These are phyloP conservation scores for Leptinotarsa defecta DNA, from an alignment of 1,140 invertebrate species.

Conservation along the genomic window DNA sequence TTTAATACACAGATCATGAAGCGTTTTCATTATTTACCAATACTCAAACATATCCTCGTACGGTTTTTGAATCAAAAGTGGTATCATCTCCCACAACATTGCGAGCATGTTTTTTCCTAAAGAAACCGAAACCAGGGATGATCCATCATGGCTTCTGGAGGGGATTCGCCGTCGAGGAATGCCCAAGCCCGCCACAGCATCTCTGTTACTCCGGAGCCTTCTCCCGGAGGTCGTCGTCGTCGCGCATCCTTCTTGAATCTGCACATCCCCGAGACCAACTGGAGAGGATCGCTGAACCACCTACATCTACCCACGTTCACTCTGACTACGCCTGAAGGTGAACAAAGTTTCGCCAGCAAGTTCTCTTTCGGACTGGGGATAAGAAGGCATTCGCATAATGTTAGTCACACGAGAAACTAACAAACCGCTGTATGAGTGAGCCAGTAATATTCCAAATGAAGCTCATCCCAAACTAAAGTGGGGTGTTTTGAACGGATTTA, in stretches of 20 bases:
- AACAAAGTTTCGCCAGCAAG: constrained; percentile 56
- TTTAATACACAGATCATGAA: no score
- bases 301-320: constrained; percentile 61
- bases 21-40: no score
- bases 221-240: constrained; percentile 31
- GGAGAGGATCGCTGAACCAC: constrained; percentile 53
- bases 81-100: no score
- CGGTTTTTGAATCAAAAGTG: no score
- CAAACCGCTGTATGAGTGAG: neutral
- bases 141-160: constrained; percentile 6
- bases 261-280: constrained; percentile 55
- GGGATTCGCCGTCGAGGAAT: neutral
- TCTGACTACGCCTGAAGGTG: constrained; percentile 57
- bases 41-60: no score
- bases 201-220: neutral
- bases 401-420: constrained; percentile 52
- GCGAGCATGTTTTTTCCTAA: no score
- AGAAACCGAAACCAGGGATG: neutral
- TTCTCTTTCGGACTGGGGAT: constrained; percentile 60
- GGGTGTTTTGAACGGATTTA: no score
- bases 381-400: constrained; percentile 61
- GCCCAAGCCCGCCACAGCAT: neutral
- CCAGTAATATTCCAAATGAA: neutral
- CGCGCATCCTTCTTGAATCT: constrained; percentile 58
- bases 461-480: neutral